Evolutionary conservation across 2,888 invertebrate genomes (phyloP).

Genomic region (Itoplectis maculator): DNA sequence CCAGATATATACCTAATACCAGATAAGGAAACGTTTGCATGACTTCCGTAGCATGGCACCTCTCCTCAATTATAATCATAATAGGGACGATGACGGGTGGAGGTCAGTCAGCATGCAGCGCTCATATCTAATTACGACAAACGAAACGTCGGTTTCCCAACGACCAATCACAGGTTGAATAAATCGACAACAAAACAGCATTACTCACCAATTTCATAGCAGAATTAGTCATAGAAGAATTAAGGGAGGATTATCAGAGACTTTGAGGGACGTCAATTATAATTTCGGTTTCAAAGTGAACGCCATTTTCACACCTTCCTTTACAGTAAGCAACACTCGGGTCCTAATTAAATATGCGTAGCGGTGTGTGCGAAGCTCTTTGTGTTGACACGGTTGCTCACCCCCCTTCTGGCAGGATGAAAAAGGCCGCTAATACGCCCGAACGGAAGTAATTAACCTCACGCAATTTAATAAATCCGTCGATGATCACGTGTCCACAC

Average conservation of each 20-base stretch:
- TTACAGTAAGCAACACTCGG: constrained; percentile 7
- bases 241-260: too few species aligned
- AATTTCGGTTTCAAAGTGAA: not conserved
- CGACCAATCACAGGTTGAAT: too few species aligned
- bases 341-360: constrained; percentile 40
- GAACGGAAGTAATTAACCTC: constrained; percentile 34
- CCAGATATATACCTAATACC: constrained; percentile 9
- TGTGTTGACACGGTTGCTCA: constrained; percentile 14
- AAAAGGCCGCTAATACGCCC: not conserved
- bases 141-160: too few species aligned
- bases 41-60: not conserved
- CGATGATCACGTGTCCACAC: constrained; percentile 13
- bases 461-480: constrained; percentile 47
- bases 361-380: not conserved
- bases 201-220: too few species aligned
- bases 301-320: constrained; percentile 9
- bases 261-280: not conserved
- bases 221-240: too few species aligned
- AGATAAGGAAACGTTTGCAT: constrained; percentile 12
- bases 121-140: too few species aligned
- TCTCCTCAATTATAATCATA: not conserved
- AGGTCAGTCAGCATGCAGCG: too few species aligned
- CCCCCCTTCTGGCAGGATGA: constrained; percentile 16
- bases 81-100: too few species aligned
- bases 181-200: too few species aligned